These are phyloP conservation scores for Noctua pronuba DNA, from an alignment of 2,888 invertebrate genomes.

Conservation along the genomic window DNA sequence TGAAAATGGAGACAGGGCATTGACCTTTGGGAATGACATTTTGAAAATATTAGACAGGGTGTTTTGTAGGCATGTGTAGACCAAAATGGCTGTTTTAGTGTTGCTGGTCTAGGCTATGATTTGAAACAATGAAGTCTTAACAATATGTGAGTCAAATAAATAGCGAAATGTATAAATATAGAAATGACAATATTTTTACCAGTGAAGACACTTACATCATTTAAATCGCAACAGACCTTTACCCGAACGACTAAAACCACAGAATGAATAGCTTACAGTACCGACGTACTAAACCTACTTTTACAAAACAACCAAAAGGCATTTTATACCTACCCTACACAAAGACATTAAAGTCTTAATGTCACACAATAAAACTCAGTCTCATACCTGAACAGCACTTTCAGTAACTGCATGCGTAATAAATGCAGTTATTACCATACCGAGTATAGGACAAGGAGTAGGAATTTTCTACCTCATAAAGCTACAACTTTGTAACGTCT, in stretches of 20 bases:
- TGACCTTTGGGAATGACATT: conserved; percentile 28
- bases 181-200: background rate
- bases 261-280: background rate
- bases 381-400: conserved; percentile 55
- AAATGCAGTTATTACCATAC: conserved; percentile 83
- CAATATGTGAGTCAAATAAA: background rate
- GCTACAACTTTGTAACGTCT: conserved; percentile 75
- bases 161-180: background rate
- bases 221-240: background rate
- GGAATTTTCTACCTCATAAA: conserved; percentile 82
- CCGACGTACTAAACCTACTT: conserved; percentile 1
- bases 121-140: background rate
- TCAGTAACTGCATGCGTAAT: conserved; percentile 77
- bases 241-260: background rate
- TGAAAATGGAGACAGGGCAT: conserved; percentile 43
- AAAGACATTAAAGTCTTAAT: conserved; percentile 59
- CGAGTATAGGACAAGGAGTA: conserved; percentile 77
- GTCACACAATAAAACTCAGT: conserved; percentile 53
- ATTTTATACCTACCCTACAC: conserved; percentile 32
- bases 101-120: too few relatives aligned
- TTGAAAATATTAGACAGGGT: background rate
- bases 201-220: background rate
- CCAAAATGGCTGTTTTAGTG: background rate
- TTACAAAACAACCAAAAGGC: conserved; percentile 26
- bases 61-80: background rate